Base-by-base conservation (phyloP, 2,888 invertebrate species). In the Harmothoe impar region DNA sequence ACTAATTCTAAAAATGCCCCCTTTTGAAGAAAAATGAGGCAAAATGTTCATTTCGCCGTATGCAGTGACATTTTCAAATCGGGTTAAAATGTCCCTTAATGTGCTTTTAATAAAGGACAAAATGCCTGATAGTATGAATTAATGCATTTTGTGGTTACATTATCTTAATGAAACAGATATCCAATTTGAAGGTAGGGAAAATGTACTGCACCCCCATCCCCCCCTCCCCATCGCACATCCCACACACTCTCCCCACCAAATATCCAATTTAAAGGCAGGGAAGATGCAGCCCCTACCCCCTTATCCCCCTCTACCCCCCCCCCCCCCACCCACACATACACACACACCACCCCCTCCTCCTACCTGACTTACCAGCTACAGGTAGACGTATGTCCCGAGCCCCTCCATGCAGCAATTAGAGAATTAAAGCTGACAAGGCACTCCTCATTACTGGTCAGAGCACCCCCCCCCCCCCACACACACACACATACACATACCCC, bases 401-500 rank as follows among this genome's bases (percentile, higher is more conserved):
- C 62, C 62, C 20, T 62, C 62, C 20, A 1, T n/a, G 20, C 62
- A 3, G 62, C 62, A 62, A 62, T 62, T 62, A 62, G 62, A 12
- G 62, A 62, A 62, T 62, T 62, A 62, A 62, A 62, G 62, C 15
- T 62, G 62, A 62, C 62, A 62, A 62, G 62, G 3, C 62, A n/a
- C 62, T n/a, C 23, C 62, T 62, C 62, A 62, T 72, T 72, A 72
- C 1, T 72, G 72, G 15, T 29, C 72, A 25, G 72, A 29, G 29
- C 5, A 23, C 25, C 29, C 72, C 3, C 31, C 0, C 25, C 31
- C 72, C 72, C 25, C 72, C 72, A 12, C 72, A 72, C 72, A 72
- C 72, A 72, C 72, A 29, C 72, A 72, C 72, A 29, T 25, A 12
- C 72, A 72, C 72, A 72, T 25, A 23, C 62, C 62, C 62, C 62